A percentile compares a stretch with the other conserved stretches of the same genome.
These are phyloP conservation scores for Carcharodon carcharias DNA, from an alignment of 2,797 vertebrate genomes.

Conservation along the genomic window DNA sequence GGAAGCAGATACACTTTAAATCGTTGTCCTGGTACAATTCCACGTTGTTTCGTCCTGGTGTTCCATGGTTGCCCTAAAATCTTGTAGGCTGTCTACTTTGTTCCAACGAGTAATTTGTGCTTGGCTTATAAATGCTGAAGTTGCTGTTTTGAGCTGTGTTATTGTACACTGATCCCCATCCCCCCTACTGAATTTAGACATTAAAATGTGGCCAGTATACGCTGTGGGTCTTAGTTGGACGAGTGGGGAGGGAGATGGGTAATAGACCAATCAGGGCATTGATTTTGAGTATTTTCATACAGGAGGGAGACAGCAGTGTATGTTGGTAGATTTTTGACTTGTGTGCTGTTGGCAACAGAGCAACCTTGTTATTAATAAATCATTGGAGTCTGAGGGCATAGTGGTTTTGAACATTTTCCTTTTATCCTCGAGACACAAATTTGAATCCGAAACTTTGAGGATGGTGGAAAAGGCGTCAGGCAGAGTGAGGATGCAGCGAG, in stretches of 20 bases:
- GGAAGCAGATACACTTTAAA: not conserved
- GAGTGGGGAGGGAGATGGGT: not conserved
- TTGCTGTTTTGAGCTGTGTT: not conserved
- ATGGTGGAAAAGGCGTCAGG: not conserved
- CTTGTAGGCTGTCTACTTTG: not conserved
- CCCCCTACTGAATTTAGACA: not conserved
- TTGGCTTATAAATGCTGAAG: not conserved
- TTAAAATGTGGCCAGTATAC: not conserved
- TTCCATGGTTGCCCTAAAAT: not conserved
- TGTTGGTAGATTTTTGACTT: not conserved
- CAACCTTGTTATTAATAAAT: not conserved
- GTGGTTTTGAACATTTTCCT: not conserved
- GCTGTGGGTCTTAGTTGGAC: not conserved
- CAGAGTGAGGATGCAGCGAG: not conserved
- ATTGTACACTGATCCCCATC: not conserved
- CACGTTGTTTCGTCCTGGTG: not conserved
- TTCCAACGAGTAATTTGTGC: not conserved
- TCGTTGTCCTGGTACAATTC: not conserved
- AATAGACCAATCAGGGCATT: not conserved
- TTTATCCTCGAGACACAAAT: not conserved
- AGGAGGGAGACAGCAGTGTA: not conserved
- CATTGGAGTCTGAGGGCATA: not conserved
- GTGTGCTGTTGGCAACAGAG: not conserved
- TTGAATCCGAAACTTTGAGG: not conserved
- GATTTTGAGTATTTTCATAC: not conserved